Evolutionary conservation across 2,888 invertebrate genomes (phyloP).

Genomic region (Isoperla grammatica): DNA sequence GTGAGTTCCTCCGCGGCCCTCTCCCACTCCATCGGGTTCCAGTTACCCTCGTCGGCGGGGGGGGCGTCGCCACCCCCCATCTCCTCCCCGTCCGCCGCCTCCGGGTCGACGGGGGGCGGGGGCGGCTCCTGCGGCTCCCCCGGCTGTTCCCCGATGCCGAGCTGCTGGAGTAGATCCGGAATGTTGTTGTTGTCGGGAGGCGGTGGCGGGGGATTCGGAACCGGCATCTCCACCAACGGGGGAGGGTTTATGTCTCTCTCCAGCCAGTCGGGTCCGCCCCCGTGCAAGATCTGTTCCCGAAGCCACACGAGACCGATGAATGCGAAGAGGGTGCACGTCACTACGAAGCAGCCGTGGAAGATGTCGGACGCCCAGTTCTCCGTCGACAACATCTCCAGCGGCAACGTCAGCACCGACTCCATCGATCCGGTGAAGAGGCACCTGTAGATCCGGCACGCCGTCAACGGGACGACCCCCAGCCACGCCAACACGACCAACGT

Average conservation of each 20-base stretch:
- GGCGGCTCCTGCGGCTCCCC: neutral
- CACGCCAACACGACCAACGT: constrained; percentile 95
- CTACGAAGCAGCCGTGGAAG: constrained; percentile 94
- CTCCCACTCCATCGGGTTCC: constrained; percentile 99
- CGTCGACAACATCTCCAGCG: constrained; percentile 87
- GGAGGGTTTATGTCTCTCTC: constrained; percentile 58
- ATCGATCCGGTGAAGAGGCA: constrained; percentile 88
- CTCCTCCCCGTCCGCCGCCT: constrained; percentile 18
- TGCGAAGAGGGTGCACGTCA: constrained; percentile 90
- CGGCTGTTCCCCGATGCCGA: constrained; percentile 30
- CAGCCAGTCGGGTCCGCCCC: constrained; percentile 96
- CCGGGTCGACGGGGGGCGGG: constrained; percentile 16
- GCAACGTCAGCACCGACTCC: constrained; percentile 74
- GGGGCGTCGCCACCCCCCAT: constrained; percentile 38
- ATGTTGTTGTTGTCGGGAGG: constrained; percentile 42
- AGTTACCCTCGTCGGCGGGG: constrained; percentile 73
- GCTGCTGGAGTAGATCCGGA: constrained; percentile 40
- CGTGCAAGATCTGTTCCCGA: constrained; percentile 94
- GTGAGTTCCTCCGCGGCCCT: constrained; percentile 95
- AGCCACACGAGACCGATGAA: constrained; percentile 98
- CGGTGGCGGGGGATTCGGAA: constrained; percentile 23
- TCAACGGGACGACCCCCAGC: constrained; percentile 93
- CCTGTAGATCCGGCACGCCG: constrained; percentile 93
- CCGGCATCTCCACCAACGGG: constrained; percentile 32
- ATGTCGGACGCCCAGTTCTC: constrained; percentile 92